These are phyloP conservation scores for Falco biarmicus DNA, from an alignment of 2,797 vertebrate species.

Conservation along the genomic window DNA sequence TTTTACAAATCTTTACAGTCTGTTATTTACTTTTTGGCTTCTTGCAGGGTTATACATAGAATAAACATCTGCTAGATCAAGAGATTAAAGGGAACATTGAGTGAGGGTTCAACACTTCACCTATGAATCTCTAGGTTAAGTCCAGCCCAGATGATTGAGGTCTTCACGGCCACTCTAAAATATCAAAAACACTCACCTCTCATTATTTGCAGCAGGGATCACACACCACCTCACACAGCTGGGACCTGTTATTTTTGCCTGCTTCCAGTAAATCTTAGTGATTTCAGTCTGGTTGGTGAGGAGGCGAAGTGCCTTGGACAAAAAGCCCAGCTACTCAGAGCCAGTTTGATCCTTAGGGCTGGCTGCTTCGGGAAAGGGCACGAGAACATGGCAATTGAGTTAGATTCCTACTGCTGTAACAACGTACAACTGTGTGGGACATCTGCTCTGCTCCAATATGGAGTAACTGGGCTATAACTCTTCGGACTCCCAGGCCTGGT, in stretches of 20 bases:
- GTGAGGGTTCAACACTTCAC: neutral
- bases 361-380: neutral
- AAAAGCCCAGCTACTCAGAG: neutral
- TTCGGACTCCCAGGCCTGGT: neutral
- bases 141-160: neutral
- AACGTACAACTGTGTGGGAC: fast-evolving
- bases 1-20: neutral
- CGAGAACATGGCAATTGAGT: neutral
- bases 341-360: neutral
- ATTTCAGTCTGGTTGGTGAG: neutral
- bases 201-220: neutral
- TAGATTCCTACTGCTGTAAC: neutral
- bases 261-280: neutral
- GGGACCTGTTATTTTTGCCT: neutral
- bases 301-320: neutral
- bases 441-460: neutral
- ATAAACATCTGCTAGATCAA: neutral
- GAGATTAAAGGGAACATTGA: neutral
- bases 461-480: neutral
- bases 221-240: neutral
- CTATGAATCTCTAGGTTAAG: neutral
- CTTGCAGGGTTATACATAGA: neutral
- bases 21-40: neutral
- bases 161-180: neutral
- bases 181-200: neutral